Conservation (phyloP, 2,113 vertebrate species). For the Zeus faber region DNA sequence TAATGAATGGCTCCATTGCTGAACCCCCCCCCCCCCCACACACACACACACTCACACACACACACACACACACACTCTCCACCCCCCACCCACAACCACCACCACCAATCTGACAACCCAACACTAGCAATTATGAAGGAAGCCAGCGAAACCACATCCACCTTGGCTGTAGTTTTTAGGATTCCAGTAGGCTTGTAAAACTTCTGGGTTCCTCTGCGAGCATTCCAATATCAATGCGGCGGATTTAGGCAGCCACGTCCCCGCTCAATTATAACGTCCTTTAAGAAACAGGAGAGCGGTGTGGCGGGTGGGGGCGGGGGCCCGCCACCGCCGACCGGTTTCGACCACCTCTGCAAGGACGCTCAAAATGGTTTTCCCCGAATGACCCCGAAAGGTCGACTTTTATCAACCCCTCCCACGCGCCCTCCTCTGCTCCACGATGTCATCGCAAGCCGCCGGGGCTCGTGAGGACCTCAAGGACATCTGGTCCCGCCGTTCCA, state of each 20-base stretch:
- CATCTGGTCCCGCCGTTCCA: slow-evolving; percentile 50
- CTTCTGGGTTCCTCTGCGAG: slow-evolving; percentile 58
- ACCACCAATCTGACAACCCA: slow-evolving; percentile 71
- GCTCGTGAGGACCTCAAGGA: slow-evolving; percentile 71
- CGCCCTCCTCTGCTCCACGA: slow-evolving; percentile 22
- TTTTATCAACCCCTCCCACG: slow-evolving; percentile 36
- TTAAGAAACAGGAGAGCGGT: too few species aligned
- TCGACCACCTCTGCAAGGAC: slow-evolving; percentile 14
- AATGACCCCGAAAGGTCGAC: slow-evolving; percentile 3
- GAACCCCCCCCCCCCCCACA: slow-evolving; percentile 41
- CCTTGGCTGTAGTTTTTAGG: slow-evolving; percentile 72
- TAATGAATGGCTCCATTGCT: slow-evolving; percentile 62
- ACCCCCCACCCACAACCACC: slow-evolving; percentile 40
- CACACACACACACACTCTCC: neutral
- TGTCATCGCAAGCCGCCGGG: slow-evolving; percentile 42
- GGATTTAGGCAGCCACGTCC: slow-evolving; percentile 46
- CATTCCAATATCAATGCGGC: slow-evolving; percentile 65
- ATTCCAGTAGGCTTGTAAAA: slow-evolving; percentile 71
- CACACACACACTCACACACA: slow-evolving; percentile 5
- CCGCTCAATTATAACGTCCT: slow-evolving; percentile 47
- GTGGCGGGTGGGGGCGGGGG: slow-evolving; percentile 43
- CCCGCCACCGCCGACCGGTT: slow-evolving; percentile 32
- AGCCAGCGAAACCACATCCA: slow-evolving; percentile 76
- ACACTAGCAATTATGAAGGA: slow-evolving; percentile 80
- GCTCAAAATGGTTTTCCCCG: slow-evolving; percentile 5